Evolutionary conservation across 2,113 vertebrate species (phyloP), one percentile per base, ranked within the genome.

Genomic region (Dromas ardeola): DNA sequence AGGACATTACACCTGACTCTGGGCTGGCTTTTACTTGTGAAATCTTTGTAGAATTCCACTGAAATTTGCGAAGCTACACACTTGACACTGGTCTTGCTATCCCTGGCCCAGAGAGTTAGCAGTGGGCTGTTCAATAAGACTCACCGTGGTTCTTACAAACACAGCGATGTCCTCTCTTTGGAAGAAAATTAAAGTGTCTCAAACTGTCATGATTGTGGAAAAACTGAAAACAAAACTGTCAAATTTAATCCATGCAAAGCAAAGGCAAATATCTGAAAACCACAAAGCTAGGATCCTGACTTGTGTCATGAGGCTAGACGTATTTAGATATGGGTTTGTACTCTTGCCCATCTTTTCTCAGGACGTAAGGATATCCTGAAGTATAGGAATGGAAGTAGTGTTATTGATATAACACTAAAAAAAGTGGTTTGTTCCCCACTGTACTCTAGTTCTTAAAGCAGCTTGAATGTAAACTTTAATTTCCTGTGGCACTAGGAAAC

Each of bases 401-500:
- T 52, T 83, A 47, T 55, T 67, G 40, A 56, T 45, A 53, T 18
- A 80, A 50, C 12, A 70, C 29, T 76, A 36, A 78, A 86, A 81
- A 63, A 53, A 29, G 10, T 10, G 9, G 5, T 83, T 71, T 89
- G 4, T 69, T 82, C 65, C 65, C 71, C n/a, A 47, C 34, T 49
- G 27, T 70, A 86, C 4, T 7, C 23, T 74, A 74, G 55, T 23
- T 73, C 15, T 73, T 80, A 38, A 45, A 92, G 69, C 42, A 92
- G 16, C 49, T 81, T 67, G 55, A 84, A 58, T 43, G 10, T 36
- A 95, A 95, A 63, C 56, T 92, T 95, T 72, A 62, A 87, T 94
- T 95, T 96, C 80, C 86, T 72, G 61, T 65, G 53, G 45, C 58
- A 62, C 38, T 47, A 76, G 52, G 91, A 92, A 92, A 96, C 29